Percentiles rank a stretch among this genome's conserved stretches.
Conservation (phyloP, 1,140 invertebrate genomes). For the Ctenoplectra terminalis region DNA sequence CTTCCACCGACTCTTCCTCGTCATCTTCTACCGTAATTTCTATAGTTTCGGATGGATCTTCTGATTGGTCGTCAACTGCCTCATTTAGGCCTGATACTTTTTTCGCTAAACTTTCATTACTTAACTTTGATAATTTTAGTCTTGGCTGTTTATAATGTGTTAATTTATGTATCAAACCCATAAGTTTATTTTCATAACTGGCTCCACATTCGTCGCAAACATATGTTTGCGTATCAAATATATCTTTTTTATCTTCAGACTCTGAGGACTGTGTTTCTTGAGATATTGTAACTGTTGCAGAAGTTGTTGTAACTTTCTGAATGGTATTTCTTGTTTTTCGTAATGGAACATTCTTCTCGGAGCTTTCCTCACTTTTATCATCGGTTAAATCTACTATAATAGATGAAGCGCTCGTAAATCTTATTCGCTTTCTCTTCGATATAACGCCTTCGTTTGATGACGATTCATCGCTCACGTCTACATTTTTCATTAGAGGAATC, state of each 20-base stretch:
- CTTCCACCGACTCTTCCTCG: constrained; percentile 14
- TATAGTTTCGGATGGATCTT: constrained; percentile 32
- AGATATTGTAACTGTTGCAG: not conserved
- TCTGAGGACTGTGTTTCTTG: not conserved
- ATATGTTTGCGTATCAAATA: constrained; percentile 45
- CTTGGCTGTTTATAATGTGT: constrained; percentile 74
- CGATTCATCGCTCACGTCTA: constrained; percentile 5
- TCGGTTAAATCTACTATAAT: not conserved
- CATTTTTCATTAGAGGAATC: no score
- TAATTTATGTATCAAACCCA: constrained; percentile 71
- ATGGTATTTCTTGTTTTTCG: not conserved
- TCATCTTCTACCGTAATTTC: constrained; percentile 42
- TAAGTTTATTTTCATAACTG: constrained; percentile 71
- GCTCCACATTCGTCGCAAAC: constrained; percentile 71
- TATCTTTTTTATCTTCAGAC: not conserved
- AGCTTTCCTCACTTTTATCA: not conserved
- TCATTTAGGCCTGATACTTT: not conserved
- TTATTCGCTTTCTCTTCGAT: not conserved
- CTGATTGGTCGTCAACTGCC: not conserved
- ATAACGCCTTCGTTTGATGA: not conserved
- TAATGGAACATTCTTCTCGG: not conserved
- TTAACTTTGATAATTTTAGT: constrained; percentile 70
- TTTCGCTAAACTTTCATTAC: not conserved
- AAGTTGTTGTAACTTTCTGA: not conserved
- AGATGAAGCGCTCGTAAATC: not conserved